Evolutionary conservation across 2,888 invertebrate genomes (phyloP).

Genomic region (Bombylius discolor): DNA sequence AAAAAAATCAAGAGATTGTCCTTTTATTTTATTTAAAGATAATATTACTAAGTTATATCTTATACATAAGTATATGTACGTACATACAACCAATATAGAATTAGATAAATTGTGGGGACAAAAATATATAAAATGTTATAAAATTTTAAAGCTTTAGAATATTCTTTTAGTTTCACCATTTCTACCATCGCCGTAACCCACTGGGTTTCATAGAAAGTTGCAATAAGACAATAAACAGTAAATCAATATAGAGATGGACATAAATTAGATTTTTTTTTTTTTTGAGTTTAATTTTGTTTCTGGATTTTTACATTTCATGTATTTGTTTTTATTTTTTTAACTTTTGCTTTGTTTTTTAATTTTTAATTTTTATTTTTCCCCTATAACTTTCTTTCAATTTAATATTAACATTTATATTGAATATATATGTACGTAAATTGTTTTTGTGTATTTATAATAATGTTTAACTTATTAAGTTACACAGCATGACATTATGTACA

Average conservation of each 20-base stretch:
- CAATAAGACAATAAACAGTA: constrained; percentile 1
- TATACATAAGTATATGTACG: too few species aligned
- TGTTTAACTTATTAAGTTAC: constrained; percentile 11
- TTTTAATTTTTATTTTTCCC: too few species aligned
- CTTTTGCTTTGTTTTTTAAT: not conserved
- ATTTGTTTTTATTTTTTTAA: not conserved
- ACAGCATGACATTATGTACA: constrained; percentile 5
- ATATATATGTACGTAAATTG: not conserved
- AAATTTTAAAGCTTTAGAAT: too few species aligned
- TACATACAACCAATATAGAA: too few species aligned
- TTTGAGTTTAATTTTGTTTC: not conserved
- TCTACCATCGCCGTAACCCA: too few species aligned
- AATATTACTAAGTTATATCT: too few species aligned
- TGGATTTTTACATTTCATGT: not conserved
- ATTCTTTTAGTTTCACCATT: too few species aligned
- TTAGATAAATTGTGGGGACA: too few species aligned
- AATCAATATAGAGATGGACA: constrained; percentile 14
- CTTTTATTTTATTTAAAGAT: too few species aligned
- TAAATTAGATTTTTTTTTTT: constrained; percentile 12
- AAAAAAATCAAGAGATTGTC: too few species aligned
- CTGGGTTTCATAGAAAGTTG: constrained; percentile 1
- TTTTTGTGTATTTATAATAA: not conserved
- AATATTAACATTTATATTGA: not conserved
- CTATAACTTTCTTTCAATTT: constrained; percentile 1
- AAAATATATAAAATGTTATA: too few species aligned